These are phyloP conservation scores for Alosa sapidissima DNA, from an alignment of 2,797 vertebrate genomes.

Conservation along the genomic window DNA sequence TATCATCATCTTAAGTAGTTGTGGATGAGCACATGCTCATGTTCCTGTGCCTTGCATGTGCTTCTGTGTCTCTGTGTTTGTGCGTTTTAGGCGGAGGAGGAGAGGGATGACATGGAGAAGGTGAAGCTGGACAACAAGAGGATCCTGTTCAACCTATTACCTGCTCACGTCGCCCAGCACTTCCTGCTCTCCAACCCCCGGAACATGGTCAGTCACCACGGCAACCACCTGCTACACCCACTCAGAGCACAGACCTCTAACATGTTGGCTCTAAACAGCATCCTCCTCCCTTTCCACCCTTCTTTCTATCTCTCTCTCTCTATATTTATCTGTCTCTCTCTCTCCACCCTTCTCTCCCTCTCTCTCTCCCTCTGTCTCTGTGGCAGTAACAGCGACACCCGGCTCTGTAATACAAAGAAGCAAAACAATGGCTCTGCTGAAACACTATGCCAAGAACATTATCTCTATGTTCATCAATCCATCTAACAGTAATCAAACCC, in stretches of 20 bases:
- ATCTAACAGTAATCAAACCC: background rate
- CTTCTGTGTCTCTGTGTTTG: constrained; percentile 13
- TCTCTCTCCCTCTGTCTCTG: background rate
- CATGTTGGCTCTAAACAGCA: background rate
- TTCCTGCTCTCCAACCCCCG: constrained; percentile 88
- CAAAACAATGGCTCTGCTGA: background rate
- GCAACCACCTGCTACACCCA: background rate
- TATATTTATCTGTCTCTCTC: too few relatives aligned
- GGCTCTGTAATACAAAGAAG: background rate
- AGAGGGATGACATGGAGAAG: constrained; percentile 84
- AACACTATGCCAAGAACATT: background rate
- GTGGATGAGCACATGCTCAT: constrained; percentile 36
- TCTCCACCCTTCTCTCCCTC: background rate
- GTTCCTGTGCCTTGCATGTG: background rate
- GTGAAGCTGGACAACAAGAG: constrained; percentile 87
- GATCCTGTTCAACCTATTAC: constrained; percentile 86
- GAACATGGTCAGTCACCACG: constrained; percentile 78
- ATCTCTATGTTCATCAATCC: background rate
- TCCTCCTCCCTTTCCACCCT: background rate
- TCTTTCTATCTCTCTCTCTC: background rate
- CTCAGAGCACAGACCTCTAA: background rate
- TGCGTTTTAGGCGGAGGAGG: constrained; percentile 80
- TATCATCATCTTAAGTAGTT: background rate
- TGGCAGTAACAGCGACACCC: background rate
- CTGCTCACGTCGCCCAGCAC: constrained; percentile 86